A percentile compares a stretch with the other conserved stretches of the same genome.
Evolutionary conservation across 2,113 vertebrate species (phyloP).

Genomic region (Eubucco bourcierii): DNA sequence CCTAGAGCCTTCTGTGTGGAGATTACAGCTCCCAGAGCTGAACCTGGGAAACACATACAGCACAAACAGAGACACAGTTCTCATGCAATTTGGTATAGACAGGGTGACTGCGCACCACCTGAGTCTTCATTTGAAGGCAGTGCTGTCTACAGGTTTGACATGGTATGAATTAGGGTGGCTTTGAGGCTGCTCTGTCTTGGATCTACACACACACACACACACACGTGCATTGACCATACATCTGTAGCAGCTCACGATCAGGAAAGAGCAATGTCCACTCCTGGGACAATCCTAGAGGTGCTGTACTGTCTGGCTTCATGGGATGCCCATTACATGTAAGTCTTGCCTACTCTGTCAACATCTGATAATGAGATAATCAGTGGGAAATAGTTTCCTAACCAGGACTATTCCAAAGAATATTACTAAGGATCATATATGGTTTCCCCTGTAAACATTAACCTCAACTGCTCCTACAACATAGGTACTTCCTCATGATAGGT

Average conservation of each 20-base stretch:
- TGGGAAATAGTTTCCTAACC: background rate
- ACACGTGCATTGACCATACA: accelerated
- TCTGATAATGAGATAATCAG: background rate
- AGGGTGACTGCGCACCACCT: too few species aligned
- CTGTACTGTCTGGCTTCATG: background rate
- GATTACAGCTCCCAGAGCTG: background rate
- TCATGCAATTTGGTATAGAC: accelerated
- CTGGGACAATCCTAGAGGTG: background rate
- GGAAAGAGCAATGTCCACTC: background rate
- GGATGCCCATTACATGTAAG: background rate
- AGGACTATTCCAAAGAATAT: background rate
- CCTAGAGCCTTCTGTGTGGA: background rate
- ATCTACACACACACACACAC: accelerated
- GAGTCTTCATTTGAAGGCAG: background rate
- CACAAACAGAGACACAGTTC: background rate
- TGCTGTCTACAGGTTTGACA: background rate
- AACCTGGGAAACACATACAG: accelerated
- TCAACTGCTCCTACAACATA: background rate
- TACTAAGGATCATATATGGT: background rate
- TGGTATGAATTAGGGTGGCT: background rate
- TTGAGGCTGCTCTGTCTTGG: background rate
- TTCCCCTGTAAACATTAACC: background rate
- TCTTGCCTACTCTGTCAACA: background rate
- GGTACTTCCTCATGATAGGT: accelerated
- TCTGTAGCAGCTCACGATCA: background rate